These are phyloP conservation scores for Rhinoraja longicauda DNA, from an alignment of 2,797 vertebrate species.

Conservation along the genomic window DNA sequence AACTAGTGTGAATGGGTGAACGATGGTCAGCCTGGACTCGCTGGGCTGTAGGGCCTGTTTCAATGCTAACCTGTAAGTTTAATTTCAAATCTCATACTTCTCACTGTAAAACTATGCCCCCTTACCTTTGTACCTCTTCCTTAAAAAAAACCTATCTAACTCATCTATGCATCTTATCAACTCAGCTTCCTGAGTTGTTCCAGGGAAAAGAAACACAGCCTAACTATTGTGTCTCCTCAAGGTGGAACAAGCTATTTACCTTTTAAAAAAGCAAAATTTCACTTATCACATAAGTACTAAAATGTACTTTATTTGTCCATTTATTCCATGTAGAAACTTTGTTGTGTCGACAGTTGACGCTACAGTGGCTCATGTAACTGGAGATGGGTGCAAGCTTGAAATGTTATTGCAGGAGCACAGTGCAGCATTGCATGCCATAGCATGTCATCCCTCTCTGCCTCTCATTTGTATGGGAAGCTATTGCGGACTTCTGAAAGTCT, in stretches of 20 bases:
- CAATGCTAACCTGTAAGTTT: too few species aligned
- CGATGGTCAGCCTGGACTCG: too few species aligned
- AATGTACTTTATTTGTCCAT: not conserved
- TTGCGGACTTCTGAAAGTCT: conserved; percentile 73
- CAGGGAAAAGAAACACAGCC: too few species aligned
- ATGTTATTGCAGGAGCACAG: conserved; percentile 64
- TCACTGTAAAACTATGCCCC: too few species aligned
- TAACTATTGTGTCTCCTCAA: not conserved
- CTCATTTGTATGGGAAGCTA: conserved; percentile 66
- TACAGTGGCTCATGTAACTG: conserved; percentile 62
- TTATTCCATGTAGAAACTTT: conserved; percentile 69
- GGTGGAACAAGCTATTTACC: not conserved
- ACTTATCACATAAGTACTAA: not conserved
- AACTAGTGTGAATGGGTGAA: too few species aligned
- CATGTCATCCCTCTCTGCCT: conserved; percentile 72
- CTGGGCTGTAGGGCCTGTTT: too few species aligned
- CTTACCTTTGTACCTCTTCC: too few species aligned
- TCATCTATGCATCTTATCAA: too few species aligned
- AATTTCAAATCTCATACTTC: too few species aligned
- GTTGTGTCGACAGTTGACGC: conserved; percentile 70
- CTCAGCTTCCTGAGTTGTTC: too few species aligned
- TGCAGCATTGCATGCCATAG: conserved; percentile 63
- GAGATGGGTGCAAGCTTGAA: conserved; percentile 52
- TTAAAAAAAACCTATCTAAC: too few species aligned
- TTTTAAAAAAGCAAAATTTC: conserved; percentile 7